phyloP scores from a whole-genome alignment of 2,113 vertebrate species.

The Vireo altiloquus region DNA sequence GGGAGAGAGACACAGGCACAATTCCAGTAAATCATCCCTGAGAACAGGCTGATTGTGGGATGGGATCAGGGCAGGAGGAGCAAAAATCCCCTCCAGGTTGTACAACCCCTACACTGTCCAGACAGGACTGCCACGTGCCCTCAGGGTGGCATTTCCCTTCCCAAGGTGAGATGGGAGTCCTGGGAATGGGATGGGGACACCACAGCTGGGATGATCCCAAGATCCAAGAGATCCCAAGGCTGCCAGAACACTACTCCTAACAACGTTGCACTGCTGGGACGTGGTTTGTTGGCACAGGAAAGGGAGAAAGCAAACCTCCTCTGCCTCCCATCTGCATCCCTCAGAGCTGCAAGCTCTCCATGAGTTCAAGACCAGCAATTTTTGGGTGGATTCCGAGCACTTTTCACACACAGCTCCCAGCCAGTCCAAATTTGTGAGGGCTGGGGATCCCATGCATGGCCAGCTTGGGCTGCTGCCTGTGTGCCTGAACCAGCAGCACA shows the following conservation, averaged over 20 bases:
- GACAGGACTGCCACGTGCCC: neutral
- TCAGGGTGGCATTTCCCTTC: neutral
- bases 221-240: neutral
- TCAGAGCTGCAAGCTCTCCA: neutral
- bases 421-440: neutral
- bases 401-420: neutral
- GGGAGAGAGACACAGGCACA: neutral
- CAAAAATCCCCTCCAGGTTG: neutral
- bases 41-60: neutral
- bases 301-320: neutral
- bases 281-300: accelerated
- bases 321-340: neutral
- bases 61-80: neutral
- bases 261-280: accelerated
- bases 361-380: neutral
- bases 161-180: neutral
- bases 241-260: neutral
- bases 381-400: neutral
- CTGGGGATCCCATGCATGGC: neutral
- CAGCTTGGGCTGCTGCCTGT: neutral
- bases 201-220: neutral
- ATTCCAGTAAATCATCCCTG: neutral
- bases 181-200: neutral
- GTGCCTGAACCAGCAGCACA: accelerated
- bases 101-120: neutral